Conservation (phyloP, 2,113 vertebrate genomes). For the human region GRCh38 chr20:19459001-19459500, state of each 20-base stretch:
- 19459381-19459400: neutral
- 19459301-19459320: neutral
- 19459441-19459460: neutral
- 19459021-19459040: neutral
- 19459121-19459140: neutral
- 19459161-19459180: neutral
- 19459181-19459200: neutral
- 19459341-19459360: neutral
- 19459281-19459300: neutral
- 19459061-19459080: neutral
- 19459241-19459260: neutral
- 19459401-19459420: neutral
- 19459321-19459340: rapidly evolving
- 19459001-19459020: neutral
- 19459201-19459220: neutral
- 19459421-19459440: neutral
- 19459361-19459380: neutral
- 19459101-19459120: no score
- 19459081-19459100: neutral
- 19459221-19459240: neutral
- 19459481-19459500: neutral
- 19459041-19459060: neutral
- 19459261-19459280: neutral
- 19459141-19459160: neutral
- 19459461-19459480: neutral